Evolutionary conservation across 2,113 vertebrate genomes (phyloP).

Genomic region (Pyxicephalus adspersus): DNA sequence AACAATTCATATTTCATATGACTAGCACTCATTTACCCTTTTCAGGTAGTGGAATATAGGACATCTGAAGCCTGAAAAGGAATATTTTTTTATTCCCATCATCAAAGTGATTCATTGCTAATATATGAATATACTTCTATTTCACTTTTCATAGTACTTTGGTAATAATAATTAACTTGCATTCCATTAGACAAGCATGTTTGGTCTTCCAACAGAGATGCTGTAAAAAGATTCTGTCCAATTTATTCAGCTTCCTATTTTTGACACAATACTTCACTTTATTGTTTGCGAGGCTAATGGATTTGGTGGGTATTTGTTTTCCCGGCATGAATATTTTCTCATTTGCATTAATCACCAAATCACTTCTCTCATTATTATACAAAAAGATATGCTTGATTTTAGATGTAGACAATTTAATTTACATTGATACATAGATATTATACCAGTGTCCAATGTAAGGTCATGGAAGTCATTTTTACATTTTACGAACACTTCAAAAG

Average conservation of each 20-base stretch:
- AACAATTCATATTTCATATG: too few species aligned
- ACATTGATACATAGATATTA: background rate
- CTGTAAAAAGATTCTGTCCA: background rate
- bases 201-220: conserved; percentile 4
- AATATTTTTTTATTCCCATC: background rate
- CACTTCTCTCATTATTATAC: background rate
- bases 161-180: background rate
- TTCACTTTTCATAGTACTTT: background rate
- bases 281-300: background rate
- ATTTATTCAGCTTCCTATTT: background rate
- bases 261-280: background rate
- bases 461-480: background rate
- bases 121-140: background rate
- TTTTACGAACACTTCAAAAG: too few species aligned
- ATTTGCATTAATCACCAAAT: conserved; percentile 21
- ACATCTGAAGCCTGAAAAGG: too few species aligned
- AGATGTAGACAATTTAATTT: conserved; percentile 6
- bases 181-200: background rate
- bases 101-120: background rate
- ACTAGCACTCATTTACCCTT: too few species aligned
- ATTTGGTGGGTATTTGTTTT: background rate
- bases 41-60: too few species aligned
- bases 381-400: background rate
- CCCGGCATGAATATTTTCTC: background rate
- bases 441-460: background rate